These are phyloP conservation scores for Petrolisthes cinctipes DNA, from an alignment of 2,888 invertebrate genomes.

Conservation along the genomic window DNA sequence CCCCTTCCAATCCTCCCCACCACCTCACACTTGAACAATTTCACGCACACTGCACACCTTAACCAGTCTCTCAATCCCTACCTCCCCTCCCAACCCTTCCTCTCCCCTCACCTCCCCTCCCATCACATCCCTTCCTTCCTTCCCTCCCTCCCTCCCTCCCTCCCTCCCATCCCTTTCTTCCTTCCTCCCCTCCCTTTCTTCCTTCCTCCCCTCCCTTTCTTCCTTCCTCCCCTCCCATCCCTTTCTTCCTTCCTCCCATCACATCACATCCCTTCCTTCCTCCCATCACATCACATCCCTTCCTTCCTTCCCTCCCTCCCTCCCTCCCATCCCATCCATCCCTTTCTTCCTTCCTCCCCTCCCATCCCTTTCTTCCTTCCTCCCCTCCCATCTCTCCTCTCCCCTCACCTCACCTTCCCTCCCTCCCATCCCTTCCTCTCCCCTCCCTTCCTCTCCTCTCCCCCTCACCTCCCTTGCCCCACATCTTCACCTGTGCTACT, in stretches of 20 bases:
- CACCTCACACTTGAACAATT: too few relatives aligned
- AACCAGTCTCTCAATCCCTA: constrained; percentile 13
- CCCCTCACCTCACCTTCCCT: background rate
- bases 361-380: background rate
- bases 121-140: constrained; percentile 2
- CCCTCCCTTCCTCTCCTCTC: background rate
- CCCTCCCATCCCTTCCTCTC: background rate
- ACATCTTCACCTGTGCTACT: background rate
- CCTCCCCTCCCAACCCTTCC: background rate
- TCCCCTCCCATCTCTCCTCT: background rate
- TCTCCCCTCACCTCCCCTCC: background rate
- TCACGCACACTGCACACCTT: background rate
- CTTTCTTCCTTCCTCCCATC: background rate
- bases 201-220: background rate
- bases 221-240: background rate
- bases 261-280: background rate
- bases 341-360: background rate
- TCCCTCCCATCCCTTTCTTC: background rate
- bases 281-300: background rate
- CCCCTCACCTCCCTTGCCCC: background rate
- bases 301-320: background rate
- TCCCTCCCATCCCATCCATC: background rate
- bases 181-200: background rate
- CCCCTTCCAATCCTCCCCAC: background rate
- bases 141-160: background rate